Conservation (phyloP, 1,140 invertebrate species). For the Zeugodacus cucurbitae region DNA sequence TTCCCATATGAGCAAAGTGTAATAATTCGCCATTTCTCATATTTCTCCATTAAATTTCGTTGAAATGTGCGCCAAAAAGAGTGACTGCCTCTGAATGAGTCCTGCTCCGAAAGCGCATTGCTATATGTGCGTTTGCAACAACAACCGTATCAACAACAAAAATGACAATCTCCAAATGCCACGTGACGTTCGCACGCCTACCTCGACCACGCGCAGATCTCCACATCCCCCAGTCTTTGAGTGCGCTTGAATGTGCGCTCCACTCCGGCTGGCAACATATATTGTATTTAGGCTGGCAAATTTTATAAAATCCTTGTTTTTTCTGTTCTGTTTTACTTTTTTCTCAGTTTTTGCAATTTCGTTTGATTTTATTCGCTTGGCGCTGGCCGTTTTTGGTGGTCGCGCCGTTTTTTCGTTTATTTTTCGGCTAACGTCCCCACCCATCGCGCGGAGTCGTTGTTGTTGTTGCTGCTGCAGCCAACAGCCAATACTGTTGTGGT, state of each 20-base stretch:
- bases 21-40: too few relatives aligned
- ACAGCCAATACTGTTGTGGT: constrained; percentile 42
- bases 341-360: constrained; percentile 10
- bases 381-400: constrained; percentile 40
- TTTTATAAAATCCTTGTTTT: constrained; percentile 33
- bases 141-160: background rate
- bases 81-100: background rate
- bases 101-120: background rate
- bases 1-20: too few relatives aligned
- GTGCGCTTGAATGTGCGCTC: background rate
- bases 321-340: constrained; percentile 13
- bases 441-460: background rate
- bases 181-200: background rate
- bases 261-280: background rate
- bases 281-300: constrained; percentile 43
- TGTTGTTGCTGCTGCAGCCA: background rate
- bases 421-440: constrained; percentile 46
- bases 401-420: constrained; percentile 43
- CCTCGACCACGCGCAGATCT: background rate
- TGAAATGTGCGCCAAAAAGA: too few relatives aligned
- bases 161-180: constrained; percentile 7
- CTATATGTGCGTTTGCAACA: background rate
- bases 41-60: too few relatives aligned
- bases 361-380: constrained; percentile 36
- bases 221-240: background rate